phyloP scores from a whole-genome alignment of 1,140 invertebrate genomes.

The Zaprionus ornatus region DNA sequence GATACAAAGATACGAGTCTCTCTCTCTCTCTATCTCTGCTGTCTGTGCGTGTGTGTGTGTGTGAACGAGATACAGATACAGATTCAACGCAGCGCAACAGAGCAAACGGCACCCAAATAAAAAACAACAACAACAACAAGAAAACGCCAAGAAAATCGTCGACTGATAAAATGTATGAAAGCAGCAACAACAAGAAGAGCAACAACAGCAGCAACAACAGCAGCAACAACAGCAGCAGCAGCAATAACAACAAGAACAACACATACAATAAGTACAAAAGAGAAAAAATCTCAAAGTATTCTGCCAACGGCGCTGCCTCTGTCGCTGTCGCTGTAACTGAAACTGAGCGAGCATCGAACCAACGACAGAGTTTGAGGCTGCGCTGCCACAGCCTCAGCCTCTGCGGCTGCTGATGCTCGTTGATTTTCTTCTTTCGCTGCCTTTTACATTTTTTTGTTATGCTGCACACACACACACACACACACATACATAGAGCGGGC shows the following conservation, averaged over 20 bases:
- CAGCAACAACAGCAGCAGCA: constrained; percentile 32
- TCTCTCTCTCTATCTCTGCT: neutral
- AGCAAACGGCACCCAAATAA: constrained; percentile 67
- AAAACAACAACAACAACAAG: constrained; percentile 55
- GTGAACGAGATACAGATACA: constrained; percentile 55
- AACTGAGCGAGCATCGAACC: constrained; percentile 49
- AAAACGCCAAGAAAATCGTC: constrained; percentile 71
- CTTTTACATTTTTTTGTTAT: constrained; percentile 62
- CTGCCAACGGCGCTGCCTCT: constrained; percentile 50
- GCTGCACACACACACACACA: constrained; percentile 51
- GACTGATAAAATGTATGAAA: constrained; percentile 77
- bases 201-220: constrained; percentile 36
- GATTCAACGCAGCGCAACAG: constrained; percentile 56
- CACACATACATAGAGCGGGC: constrained; percentile 39
- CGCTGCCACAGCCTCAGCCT: constrained; percentile 14
- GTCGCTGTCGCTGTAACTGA: constrained; percentile 43
- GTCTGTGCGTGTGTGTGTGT: constrained; percentile 9
- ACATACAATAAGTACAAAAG: constrained; percentile 29
- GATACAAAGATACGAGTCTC: constrained; percentile 72
- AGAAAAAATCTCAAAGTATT: constrained; percentile 73
- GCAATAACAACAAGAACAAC: constrained; percentile 30
- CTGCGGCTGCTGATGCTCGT: constrained; percentile 42
- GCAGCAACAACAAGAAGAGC: constrained; percentile 36
- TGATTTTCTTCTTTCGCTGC: constrained; percentile 74
- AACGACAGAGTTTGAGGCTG: constrained; percentile 26